Evolutionary conservation across 2,113 vertebrate genomes (phyloP).

Genomic region (Eulemur rufifrons): DNA sequence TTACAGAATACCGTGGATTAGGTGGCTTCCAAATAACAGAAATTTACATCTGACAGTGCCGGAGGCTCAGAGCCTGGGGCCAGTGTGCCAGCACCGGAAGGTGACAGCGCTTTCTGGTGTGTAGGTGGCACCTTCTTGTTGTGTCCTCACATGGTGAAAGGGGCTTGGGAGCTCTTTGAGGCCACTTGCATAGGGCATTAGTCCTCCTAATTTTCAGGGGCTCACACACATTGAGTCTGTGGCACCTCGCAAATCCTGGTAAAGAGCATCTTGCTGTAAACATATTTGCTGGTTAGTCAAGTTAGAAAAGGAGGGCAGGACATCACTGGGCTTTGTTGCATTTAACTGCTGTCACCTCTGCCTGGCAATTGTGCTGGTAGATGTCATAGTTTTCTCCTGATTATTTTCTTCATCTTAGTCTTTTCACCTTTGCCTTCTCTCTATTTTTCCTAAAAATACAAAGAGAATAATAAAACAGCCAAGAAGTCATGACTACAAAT

Average conservation of each 20-base stretch:
- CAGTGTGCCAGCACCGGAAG: not conserved
- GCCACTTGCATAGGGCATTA: not conserved
- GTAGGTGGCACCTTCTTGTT: not conserved
- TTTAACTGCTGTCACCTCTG: fast-evolving
- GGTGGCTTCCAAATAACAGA: too few species aligned
- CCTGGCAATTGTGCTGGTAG: fast-evolving
- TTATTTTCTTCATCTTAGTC: not conserved
- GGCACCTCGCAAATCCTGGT: not conserved
- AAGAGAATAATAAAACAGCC: not conserved
- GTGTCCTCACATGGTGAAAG: fast-evolving
- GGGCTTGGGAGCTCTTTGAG: not conserved
- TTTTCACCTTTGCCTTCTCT: not conserved
- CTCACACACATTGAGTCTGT: not conserved
- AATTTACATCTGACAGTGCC: not conserved
- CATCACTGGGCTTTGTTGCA: fast-evolving
- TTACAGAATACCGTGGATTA: not conserved
- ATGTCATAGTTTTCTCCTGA: fast-evolving
- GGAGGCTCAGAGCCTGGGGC: not conserved
- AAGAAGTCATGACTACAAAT: not conserved
- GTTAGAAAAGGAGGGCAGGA: too few species aligned
- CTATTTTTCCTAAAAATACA: not conserved
- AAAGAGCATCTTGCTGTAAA: not conserved
- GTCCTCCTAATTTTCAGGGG: not conserved
- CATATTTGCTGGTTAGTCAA: too few species aligned
- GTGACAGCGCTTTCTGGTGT: not conserved